Evolutionary conservation across 2,113 vertebrate genomes (phyloP).

Genomic region (Edolisoma coerulescens): DNA sequence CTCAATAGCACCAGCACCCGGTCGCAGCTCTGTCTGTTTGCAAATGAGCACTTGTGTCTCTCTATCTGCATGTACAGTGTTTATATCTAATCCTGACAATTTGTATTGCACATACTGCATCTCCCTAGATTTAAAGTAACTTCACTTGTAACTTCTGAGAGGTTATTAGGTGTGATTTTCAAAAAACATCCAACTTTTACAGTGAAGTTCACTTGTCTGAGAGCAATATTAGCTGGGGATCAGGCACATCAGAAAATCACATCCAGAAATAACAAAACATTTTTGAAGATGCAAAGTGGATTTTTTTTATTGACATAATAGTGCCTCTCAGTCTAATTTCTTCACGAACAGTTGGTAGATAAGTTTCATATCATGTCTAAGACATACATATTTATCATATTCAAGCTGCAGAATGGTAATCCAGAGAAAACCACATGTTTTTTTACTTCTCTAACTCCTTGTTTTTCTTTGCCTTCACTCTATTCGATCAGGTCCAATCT

Average conservation of each 20-base stretch:
- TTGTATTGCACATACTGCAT: neutral
- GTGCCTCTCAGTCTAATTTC: neutral
- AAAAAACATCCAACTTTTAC: neutral
- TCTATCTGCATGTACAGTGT: neutral
- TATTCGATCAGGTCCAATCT: neutral
- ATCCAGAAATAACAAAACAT: neutral
- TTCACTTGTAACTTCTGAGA: neutral
- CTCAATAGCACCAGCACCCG: neutral
- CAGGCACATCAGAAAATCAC: neutral
- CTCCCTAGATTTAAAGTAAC: neutral
- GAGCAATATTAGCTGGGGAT: neutral
- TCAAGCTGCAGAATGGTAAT: neutral
- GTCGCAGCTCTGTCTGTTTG: neutral
- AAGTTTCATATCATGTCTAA: neutral
- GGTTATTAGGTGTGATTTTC: neutral
- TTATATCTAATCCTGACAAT: neutral
- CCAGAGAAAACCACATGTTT: neutral
- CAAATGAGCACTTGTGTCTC: neutral
- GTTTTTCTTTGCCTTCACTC: neutral
- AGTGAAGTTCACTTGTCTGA: neutral
- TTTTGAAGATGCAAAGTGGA: neutral
- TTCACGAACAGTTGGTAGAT: neutral
- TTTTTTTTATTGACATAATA: neutral
- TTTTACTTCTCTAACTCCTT: neutral
- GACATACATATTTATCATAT: neutral